Conservation (phyloP, 2,888 invertebrate genomes). For the Tridacna crocea region DNA sequence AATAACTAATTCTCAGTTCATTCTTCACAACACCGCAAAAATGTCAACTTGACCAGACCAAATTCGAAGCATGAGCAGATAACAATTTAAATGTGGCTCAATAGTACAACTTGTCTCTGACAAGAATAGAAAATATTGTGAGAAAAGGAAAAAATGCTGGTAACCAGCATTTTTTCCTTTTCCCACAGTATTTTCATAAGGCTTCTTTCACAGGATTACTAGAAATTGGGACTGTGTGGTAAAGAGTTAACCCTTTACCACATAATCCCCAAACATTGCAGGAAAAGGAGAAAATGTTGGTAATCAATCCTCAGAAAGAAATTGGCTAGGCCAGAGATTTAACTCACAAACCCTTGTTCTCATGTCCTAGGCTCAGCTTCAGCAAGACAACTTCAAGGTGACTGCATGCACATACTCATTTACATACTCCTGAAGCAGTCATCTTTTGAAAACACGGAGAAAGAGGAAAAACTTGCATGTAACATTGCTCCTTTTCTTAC, state of each 20-base stretch:
- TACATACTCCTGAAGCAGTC: not conserved
- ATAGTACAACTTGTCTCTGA: not conserved
- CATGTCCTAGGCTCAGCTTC: no score
- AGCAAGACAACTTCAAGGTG: no score
- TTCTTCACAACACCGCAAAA: no score
- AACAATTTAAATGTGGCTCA: no score
- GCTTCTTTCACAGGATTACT: not conserved
- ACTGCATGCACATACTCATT: conserved; percentile 3
- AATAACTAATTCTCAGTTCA: no score
- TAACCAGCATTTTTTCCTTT: not conserved
- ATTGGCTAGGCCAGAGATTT: no score
- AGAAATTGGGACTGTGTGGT: not conserved
- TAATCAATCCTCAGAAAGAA: no score
- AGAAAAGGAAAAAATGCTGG: not conserved
- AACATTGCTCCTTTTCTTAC: not conserved
- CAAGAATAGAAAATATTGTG: not conserved
- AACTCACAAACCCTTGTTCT: no score
- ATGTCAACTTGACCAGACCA: no score
- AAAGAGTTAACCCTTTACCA: conserved; percentile 1
- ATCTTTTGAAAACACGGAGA: not conserved
- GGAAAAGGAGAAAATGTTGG: no score
- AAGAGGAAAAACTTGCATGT: not conserved
- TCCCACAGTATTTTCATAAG: not conserved
- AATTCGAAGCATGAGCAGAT: no score
- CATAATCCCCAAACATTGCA: not conserved